Conservation (phyloP, 2,797 vertebrate species). For the Amphiprion clarkii region DNA sequence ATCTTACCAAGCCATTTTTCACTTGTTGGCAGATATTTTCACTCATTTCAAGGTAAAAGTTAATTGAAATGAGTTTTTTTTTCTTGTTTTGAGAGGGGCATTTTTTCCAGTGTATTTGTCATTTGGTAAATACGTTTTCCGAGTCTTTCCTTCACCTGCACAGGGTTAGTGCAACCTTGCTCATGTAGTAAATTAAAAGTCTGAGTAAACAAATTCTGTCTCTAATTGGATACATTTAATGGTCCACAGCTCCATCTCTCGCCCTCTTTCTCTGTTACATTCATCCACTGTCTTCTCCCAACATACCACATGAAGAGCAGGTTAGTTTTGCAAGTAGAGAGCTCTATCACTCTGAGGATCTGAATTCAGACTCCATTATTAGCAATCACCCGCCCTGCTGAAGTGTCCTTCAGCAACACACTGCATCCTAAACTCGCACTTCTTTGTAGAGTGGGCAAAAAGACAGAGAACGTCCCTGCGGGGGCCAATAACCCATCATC, state of each 20-base stretch:
- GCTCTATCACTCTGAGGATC: slow-evolving; percentile 4
- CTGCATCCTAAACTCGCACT: slow-evolving; percentile 11
- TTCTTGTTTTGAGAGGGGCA: no score
- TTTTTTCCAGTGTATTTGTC: neutral
- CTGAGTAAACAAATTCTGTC: neutral
- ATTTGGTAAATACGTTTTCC: slow-evolving; percentile 25
- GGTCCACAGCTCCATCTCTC: no score
- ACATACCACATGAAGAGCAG: slow-evolving; percentile 1
- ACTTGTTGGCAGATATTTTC: no score
- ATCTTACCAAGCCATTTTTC: no score
- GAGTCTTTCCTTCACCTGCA: slow-evolving; percentile 21
- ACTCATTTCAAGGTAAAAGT: no score
- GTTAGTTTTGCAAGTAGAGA: neutral
- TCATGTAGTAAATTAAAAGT: slow-evolving; percentile 36
- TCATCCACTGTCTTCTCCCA: no score
- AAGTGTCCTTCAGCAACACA: slow-evolving; percentile 40
- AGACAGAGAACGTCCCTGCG: neutral
- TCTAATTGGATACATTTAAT: slow-evolving; percentile 4
- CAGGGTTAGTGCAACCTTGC: slow-evolving; percentile 25
- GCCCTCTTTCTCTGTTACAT: no score
- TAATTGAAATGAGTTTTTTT: no score
- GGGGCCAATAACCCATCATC: slow-evolving; percentile 4
- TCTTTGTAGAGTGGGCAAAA: neutral
- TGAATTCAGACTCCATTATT: slow-evolving; percentile 12
- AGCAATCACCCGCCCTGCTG: slow-evolving; percentile 19